A percentile compares a stretch with the other conserved stretches of the same genome.
Conservation (phyloP, 2,888 invertebrate species). For the Acrocyrtus sp. region DNA sequence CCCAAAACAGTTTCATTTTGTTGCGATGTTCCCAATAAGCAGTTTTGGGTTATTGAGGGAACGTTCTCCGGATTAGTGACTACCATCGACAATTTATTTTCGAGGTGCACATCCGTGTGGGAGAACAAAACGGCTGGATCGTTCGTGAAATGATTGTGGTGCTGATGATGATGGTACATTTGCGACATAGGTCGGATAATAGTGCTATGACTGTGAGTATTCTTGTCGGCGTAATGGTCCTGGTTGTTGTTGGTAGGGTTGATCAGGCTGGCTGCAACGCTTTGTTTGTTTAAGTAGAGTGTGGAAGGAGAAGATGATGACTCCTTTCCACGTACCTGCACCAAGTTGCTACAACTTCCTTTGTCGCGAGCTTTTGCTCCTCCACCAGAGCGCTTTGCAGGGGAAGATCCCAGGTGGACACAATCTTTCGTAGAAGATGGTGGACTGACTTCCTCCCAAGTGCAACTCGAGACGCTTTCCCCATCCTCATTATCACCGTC, state of each 20-base stretch:
- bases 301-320: slow-evolving; percentile 19
- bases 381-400: not conserved
- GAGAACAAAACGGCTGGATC: slow-evolving; percentile 6
- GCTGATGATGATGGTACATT: slow-evolving; percentile 16
- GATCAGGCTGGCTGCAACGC: not conserved
- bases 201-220: not conserved
- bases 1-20: slow-evolving; percentile 30
- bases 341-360: slow-evolving; percentile 3
- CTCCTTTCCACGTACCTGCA: slow-evolving; percentile 26
- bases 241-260: not conserved
- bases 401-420: slow-evolving; percentile 58
- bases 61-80: slow-evolving; percentile 28
- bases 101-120: slow-evolving; percentile 8
- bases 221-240: not conserved
- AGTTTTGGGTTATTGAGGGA: slow-evolving; percentile 15
- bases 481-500: slow-evolving; percentile 25
- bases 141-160: slow-evolving; percentile 9
- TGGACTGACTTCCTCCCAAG: slow-evolving; percentile 56
- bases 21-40: not conserved
- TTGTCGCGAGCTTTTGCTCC: slow-evolving; percentile 31
- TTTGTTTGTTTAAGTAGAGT: slow-evolving; percentile 18
- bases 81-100: slow-evolving; percentile 19
- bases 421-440: slow-evolving; percentile 58
- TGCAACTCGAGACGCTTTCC: slow-evolving; percentile 56
- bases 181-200: slow-evolving; percentile 29